Evolutionary conservation across 2,888 invertebrate species (phyloP), one percentile per base, ranked within the genome.

Genomic region (Aethes cnicana): DNA sequence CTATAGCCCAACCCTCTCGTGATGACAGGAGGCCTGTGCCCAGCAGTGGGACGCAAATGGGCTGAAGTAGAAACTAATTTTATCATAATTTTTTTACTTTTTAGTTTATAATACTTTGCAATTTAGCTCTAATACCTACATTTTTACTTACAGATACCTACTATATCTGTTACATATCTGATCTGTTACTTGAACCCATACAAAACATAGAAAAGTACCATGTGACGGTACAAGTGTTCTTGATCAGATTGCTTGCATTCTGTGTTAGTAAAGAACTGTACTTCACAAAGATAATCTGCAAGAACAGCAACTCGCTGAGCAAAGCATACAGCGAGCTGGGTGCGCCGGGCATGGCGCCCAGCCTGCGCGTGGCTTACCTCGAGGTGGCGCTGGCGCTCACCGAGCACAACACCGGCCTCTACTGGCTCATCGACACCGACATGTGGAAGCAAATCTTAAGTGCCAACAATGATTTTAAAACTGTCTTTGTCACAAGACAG

Each of bases 401-500:
- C 4, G 81, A 84, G 26, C 94, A 95, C 66, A 84, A 86, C 55
- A 85, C 92, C 2, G 95, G 95, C 0, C 72, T 93, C 20, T 79
- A 88, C 18, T 95, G 94, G 92, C 80, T 95, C 2, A 81, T 92
- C n/a, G 78, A 91, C 49, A 86, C 82, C 53, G 92, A 90, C 9
- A 75, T 90, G 8, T 95, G 95, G 95, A 90, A 86, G 53, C 90
- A 92, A 61, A 90, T 94, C 18, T 76, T 95, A 2, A 87, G 86
- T 50, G 91, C 92, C 41, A 92, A 92, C 54, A 91, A 93, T 61
- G 84, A 91, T 47, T 92, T 92, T 72, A 92, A 93, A 54, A 95
- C 95, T 0, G 84, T 95, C 28, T 95, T 95, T 67, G 92, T 95
- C 6, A 91, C 92, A 0, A 89, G 93, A 26, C 93, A 94, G 68